Conservation (phyloP, 2,888 invertebrate species). For the Thereva unica region DNA sequence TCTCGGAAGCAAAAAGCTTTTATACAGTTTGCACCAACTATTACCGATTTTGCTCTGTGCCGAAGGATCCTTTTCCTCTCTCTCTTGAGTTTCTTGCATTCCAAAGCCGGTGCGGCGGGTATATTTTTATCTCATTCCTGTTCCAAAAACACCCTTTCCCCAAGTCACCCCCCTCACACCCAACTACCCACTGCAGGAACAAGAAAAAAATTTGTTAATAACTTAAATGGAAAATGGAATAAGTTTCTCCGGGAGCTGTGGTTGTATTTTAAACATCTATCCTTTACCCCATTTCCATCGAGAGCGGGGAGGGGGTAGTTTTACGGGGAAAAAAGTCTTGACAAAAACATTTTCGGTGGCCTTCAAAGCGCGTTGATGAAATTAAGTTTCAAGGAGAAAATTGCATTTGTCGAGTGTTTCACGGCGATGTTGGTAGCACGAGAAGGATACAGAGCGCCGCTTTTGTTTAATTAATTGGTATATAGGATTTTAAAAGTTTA, state of each 20-base stretch:
- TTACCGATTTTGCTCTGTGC: conserved; percentile 16
- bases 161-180: conserved; percentile 1
- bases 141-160: neutral
- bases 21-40: conserved; percentile 25
- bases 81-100: too few species aligned
- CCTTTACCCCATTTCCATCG: conserved; percentile 2
- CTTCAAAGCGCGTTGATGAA: too few species aligned
- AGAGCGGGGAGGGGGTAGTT: conserved; percentile 2
- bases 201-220: conserved; percentile 25
- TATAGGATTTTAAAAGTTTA: too few species aligned
- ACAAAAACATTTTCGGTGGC: too few species aligned
- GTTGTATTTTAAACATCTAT: conserved; percentile 14
- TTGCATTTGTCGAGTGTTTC: too few species aligned
- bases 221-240: conserved; percentile 27
- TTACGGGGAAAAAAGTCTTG: too few species aligned
- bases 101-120: neutral
- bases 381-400: too few species aligned
- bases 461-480: too few species aligned
- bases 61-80: conserved; percentile 17
- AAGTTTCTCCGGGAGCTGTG: conserved; percentile 13
- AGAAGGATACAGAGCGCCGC: too few species aligned
- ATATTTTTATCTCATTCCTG: conserved; percentile 3
- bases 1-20: conserved; percentile 14
- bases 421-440: too few species aligned
- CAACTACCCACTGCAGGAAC: neutral